Evolutionary conservation across 2,113 vertebrate species (phyloP), one percentile per base, ranked within the genome.

Genomic region (Hippocampus guttulatus): DNA sequence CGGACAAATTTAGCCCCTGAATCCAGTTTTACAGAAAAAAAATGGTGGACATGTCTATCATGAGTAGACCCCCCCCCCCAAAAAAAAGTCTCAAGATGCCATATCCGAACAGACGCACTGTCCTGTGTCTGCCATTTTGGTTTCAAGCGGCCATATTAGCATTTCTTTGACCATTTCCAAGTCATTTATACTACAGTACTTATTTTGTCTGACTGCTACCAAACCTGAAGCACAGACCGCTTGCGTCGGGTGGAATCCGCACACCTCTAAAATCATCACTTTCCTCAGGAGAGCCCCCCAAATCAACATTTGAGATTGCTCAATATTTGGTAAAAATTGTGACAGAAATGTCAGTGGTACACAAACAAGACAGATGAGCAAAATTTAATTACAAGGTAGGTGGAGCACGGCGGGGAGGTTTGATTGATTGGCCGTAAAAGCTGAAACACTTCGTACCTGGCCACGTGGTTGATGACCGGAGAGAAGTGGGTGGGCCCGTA

Each of bases 401-500:
- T 33, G 15, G 58, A 61, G 27, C 58, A 16, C 8, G 16, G 15
- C 2, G 15, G 15, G 33, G 27, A 61, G 33, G 27, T 61, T 61
- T 61, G 58, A 30, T 61, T 38, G 16, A 38, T 33, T 33, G 58
- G 27, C 15, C 27, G 20, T 58, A 61, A 33, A 33, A 38, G 2
- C 1, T 61, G 27, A 16, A 18, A 61, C 27, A 3, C 27, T 61
- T 33, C 18, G 27, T 87, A 98, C 96, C 97, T 95, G 84, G 97
- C 97, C 81, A 98, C 96, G 25, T 98, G 96, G 90, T 97, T 98
- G 84, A 98, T 98, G 61, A 98, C 95, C 63, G 96, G 96, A 69
- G 96, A 96, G 91, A 98, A 98, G 86, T 97, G 97, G 64, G 97
- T 98, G 68, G 96, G 96, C 61, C 92, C 96, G 60, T 98, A 98